Conservation (phyloP, 2,113 vertebrate species). For the Puffinus mauretanicus region DNA sequence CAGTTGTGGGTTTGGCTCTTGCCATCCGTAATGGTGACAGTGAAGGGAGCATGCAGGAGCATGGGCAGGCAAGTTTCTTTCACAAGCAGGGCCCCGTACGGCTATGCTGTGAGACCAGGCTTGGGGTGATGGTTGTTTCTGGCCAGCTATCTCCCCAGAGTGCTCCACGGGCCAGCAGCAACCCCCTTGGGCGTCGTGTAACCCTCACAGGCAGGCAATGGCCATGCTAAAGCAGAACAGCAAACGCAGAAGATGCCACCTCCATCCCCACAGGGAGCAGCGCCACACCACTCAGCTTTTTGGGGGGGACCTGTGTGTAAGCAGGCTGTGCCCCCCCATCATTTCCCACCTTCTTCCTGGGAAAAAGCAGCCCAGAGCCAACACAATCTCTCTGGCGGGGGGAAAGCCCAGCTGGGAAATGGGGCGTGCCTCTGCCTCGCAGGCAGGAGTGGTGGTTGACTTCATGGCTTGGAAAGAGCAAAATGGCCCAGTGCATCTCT, state of each 20-base stretch:
- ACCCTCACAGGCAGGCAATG: not conserved
- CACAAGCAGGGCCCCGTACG: accelerated
- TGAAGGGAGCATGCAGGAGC: not conserved
- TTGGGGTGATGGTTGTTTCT: not conserved
- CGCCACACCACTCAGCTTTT: not conserved
- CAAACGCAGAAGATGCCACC: not conserved
- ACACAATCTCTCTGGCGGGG: not conserved
- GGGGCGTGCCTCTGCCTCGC: not conserved
- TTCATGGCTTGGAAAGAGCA: not conserved
- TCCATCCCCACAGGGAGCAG: not conserved
- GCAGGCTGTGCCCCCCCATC: not conserved
- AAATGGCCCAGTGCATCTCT: accelerated
- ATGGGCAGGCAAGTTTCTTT: accelerated
- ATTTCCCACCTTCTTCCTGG: not conserved
- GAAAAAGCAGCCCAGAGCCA: not conserved
- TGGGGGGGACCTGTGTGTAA: not conserved
- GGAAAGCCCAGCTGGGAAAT: not conserved
- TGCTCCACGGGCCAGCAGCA: not conserved
- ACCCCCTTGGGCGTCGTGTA: not conserved
- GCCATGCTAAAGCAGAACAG: not conserved
- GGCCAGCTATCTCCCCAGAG: not conserved
- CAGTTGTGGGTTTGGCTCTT: not conserved
- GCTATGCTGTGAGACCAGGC: not conserved
- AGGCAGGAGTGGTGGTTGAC: accelerated
- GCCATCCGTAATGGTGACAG: not conserved